phyloP scores from a whole-genome alignment of 2,888 invertebrate genomes.

The Pseudeuparius sepicola region DNA sequence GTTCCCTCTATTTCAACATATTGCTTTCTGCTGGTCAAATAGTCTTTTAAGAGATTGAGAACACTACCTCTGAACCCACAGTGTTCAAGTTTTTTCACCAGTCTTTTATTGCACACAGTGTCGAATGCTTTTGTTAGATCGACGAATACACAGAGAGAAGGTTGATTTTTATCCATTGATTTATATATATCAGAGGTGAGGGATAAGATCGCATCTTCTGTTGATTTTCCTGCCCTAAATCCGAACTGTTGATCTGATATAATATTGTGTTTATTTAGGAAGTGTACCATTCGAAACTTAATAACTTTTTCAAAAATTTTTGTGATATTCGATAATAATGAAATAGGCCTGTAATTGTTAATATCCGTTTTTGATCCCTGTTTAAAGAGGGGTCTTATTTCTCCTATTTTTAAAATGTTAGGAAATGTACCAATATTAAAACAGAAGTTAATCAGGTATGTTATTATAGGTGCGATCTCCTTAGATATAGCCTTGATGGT shows the following conservation, averaged over 20 bases:
- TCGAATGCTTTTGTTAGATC: slow-evolving; percentile 2
- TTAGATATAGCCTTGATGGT: background rate
- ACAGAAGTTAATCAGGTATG: slow-evolving; percentile 1
- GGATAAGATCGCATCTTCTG: slow-evolving; percentile 5
- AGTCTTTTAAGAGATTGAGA: slow-evolving; percentile 7
- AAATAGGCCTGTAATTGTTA: slow-evolving; percentile 3
- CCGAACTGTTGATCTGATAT: slow-evolving; percentile 4
- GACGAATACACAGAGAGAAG: slow-evolving; percentile 4
- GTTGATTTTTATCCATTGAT: slow-evolving; percentile 3
- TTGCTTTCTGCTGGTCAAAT: slow-evolving; percentile 9
- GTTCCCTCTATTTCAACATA: slow-evolving; percentile 4
- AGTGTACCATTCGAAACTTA: slow-evolving; percentile 2
- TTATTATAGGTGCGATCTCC: background rate
- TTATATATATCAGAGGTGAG: slow-evolving; percentile 4
- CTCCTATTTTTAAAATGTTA: slow-evolving; percentile 2
- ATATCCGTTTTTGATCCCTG: slow-evolving; percentile 1
- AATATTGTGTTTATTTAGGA: background rate
- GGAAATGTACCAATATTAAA: background rate
- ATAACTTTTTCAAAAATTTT: slow-evolving; percentile 8
- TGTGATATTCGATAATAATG: background rate
- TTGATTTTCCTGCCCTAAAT: slow-evolving; percentile 3
- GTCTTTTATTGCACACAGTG: background rate
- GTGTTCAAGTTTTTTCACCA: slow-evolving; percentile 3
- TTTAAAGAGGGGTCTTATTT: too few species aligned
- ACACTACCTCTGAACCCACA: slow-evolving; percentile 5